A percentile compares a stretch with the other conserved stretches of the same genome.
Conservation (phyloP, 2,113 vertebrate genomes). For the Budorcas taxicolor region DNA sequence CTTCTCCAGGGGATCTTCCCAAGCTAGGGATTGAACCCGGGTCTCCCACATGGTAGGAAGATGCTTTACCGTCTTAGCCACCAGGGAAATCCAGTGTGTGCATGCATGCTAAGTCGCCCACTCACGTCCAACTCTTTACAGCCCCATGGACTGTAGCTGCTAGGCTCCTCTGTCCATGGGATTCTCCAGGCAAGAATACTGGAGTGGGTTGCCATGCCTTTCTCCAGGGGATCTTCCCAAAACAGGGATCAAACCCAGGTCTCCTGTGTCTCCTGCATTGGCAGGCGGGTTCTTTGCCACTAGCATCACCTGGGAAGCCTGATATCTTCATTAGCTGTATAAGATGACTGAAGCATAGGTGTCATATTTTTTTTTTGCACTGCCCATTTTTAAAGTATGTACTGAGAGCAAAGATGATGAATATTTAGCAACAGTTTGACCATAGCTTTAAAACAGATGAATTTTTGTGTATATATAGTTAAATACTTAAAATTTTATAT, state of each 20-base stretch:
- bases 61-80: neutral
- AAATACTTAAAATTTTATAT: neutral
- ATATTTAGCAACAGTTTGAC: neutral
- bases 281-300: neutral
- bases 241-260: neutral
- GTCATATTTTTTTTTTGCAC: neutral
- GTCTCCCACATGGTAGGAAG: neutral
- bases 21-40: neutral
- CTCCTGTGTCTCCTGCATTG: neutral
- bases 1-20: neutral
- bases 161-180: neutral
- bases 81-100: neutral
- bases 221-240: neutral
- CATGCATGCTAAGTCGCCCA: neutral
- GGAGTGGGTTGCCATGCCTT: neutral
- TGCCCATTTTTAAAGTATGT: neutral
- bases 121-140: neutral
- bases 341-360: neutral
- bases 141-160: neutral
- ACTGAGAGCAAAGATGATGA: neutral
- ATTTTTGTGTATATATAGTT: neutral
- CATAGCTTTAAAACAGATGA: neutral
- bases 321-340: neutral
- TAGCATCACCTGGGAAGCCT: neutral
- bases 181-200: neutral